Evolutionary conservation across 1,140 invertebrate species (phyloP).

Genomic region (Listronotus bonariensis): DNA sequence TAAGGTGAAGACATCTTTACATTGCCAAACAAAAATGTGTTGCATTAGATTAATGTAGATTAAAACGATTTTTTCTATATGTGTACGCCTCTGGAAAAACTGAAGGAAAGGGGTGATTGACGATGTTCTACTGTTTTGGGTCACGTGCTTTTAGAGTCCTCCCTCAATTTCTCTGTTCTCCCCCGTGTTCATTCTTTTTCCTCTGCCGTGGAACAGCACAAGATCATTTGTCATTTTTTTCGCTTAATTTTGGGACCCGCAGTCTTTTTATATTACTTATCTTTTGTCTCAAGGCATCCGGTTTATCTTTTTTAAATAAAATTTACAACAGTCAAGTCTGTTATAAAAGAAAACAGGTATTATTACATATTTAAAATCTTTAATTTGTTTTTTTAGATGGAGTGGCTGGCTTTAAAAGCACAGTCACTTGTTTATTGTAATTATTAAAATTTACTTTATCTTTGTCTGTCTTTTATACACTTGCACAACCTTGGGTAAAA

Average conservation of each 20-base stretch:
- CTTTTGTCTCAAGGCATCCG: constrained; percentile 25
- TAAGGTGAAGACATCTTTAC: too few relatives aligned
- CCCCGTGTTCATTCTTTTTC: constrained; percentile 23
- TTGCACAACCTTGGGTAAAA: too few relatives aligned
- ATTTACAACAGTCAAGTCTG: constrained; percentile 16
- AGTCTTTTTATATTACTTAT: constrained; percentile 37
- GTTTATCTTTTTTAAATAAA: constrained; percentile 18
- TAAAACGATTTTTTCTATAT: too few relatives aligned
- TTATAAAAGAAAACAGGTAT: too few relatives aligned
- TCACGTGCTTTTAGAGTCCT: constrained; percentile 32
- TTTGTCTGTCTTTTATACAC: too few relatives aligned
- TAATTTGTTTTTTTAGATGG: too few relatives aligned
- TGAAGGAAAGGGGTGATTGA: constrained; percentile 30
- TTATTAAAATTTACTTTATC: too few relatives aligned
- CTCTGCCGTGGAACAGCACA: constrained; percentile 2
- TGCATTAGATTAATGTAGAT: too few relatives aligned
- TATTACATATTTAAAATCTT: too few relatives aligned
- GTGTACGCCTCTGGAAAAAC: constrained; percentile 13
- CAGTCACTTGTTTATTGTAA: too few relatives aligned
- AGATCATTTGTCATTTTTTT: constrained; percentile 37
- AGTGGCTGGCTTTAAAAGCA: too few relatives aligned
- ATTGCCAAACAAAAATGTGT: too few relatives aligned
- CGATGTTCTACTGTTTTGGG: constrained; percentile 34
- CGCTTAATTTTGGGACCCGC: constrained; percentile 29
- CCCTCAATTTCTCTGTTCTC: constrained; percentile 10